Conservation (phyloP, 2,888 invertebrate genomes). For the Melolontha melolontha region DNA sequence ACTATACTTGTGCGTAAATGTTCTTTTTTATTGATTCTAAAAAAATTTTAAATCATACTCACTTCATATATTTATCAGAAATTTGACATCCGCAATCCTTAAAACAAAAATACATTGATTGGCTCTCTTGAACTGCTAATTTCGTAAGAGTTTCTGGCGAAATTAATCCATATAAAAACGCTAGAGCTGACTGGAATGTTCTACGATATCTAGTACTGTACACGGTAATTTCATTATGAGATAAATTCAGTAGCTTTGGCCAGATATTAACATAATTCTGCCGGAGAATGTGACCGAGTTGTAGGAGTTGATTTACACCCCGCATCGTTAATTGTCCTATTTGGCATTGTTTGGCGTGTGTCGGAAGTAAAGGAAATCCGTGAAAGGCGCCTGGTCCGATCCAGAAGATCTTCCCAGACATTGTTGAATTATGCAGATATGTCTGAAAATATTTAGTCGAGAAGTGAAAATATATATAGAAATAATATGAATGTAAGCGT, state of each 20-base stretch:
- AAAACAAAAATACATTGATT: slow-evolving; percentile 88
- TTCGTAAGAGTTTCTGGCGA: slow-evolving; percentile 75
- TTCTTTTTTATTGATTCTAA: neutral
- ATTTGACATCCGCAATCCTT: slow-evolving; percentile 85
- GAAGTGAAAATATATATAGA: too few relatives aligned
- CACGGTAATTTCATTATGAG: slow-evolving; percentile 73
- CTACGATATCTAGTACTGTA: slow-evolving; percentile 88
- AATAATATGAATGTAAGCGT: too few relatives aligned
- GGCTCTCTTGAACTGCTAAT: slow-evolving; percentile 79
- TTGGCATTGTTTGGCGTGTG: slow-evolving; percentile 77
- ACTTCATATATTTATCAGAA: slow-evolving; percentile 73
- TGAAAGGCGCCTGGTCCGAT: slow-evolving; percentile 85
- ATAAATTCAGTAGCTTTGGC: slow-evolving; percentile 65
- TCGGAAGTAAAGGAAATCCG: slow-evolving; percentile 83
- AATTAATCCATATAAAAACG: slow-evolving; percentile 79
- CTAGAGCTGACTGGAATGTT: slow-evolving; percentile 91
- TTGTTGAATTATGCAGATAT: slow-evolving; percentile 70
- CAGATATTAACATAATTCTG: slow-evolving; percentile 68
- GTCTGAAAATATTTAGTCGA: slow-evolving; percentile 60
- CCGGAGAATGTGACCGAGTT: slow-evolving; percentile 78
- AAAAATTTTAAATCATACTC: slow-evolving; percentile 42
- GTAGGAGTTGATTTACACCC: slow-evolving; percentile 85
- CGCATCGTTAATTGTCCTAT: slow-evolving; percentile 86
- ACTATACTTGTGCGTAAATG: too few relatives aligned
- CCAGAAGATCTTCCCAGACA: slow-evolving; percentile 76